Conservation (phyloP, 2,113 vertebrate species). For the Sinocyclocheilus grahami region DNA sequence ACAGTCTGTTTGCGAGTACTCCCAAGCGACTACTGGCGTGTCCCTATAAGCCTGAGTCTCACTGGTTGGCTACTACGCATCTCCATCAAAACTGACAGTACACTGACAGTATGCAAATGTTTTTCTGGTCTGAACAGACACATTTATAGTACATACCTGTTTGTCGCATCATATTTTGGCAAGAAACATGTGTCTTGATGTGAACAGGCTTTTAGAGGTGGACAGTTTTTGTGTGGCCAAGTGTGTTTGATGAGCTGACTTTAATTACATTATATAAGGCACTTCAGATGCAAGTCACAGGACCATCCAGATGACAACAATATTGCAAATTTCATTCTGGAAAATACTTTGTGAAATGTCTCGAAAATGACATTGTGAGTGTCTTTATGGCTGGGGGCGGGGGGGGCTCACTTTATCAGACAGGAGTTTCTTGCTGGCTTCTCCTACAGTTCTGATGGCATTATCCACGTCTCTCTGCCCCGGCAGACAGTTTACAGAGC, state of each 20-base stretch:
- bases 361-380: no score
- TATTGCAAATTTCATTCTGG: neutral
- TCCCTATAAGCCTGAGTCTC: no score
- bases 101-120: no score
- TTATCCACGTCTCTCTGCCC: constrained; percentile 96
- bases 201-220: neutral
- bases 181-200: neutral
- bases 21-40: no score
- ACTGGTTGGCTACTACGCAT: no score
- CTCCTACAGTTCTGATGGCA: constrained; percentile 89
- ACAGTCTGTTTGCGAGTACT: no score
- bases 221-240: neutral
- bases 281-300: neutral
- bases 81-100: no score
- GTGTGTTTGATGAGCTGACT: neutral
- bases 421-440: constrained; percentile 93
- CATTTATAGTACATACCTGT: neutral
- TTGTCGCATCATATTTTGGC: neutral
- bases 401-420: constrained; percentile 79
- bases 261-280: neutral
- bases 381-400: fast-evolving
- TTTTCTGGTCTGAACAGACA: neutral
- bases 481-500: constrained; percentile 92
- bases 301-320: constrained; percentile 23
- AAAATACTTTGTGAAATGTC: neutral